A percentile compares a stretch with the other conserved stretches of the same genome.
These are phyloP conservation scores for Drosophila lacicola DNA, from an alignment of 2,888 invertebrate species.

Conservation along the genomic window DNA sequence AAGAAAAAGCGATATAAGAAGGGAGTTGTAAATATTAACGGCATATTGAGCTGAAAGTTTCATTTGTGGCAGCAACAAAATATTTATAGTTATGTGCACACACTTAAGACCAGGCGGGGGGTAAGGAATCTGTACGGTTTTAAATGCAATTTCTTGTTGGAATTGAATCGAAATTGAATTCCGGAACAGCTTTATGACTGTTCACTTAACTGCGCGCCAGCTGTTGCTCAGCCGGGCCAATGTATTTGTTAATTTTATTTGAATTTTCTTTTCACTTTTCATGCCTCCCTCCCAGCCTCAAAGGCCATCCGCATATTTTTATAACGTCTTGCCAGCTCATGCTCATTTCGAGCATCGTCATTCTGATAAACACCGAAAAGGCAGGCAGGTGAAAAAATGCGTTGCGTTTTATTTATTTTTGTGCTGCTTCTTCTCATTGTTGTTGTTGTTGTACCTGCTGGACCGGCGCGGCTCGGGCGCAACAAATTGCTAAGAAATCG, in stretches of 20 bases:
- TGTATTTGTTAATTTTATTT: conserved; percentile 65
- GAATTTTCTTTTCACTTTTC: conserved; percentile 43
- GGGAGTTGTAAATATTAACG: conserved; percentile 48
- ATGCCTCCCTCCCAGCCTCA: neutral
- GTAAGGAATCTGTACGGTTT: conserved; percentile 47
- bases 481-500: conserved; percentile 74
- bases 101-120: conserved; percentile 20
- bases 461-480: conserved; percentile 48
- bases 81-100: conserved; percentile 56
- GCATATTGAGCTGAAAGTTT: conserved; percentile 50
- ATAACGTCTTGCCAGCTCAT: conserved; percentile 40
- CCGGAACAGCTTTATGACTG: conserved; percentile 32
- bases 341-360: conserved; percentile 50
- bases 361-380: conserved; percentile 31
- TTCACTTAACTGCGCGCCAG: conserved; percentile 31
- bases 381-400: conserved; percentile 67
- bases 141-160: conserved; percentile 13
- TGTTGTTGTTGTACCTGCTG: conserved; percentile 24
- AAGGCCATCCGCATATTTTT: conserved; percentile 30
- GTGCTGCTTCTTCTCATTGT: neutral
- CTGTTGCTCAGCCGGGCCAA: conserved; percentile 27
- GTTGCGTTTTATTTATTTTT: conserved; percentile 63
- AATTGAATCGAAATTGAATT: conserved; percentile 36
- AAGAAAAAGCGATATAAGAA: conserved; percentile 14
- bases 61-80: conserved; percentile 62